phyloP scores from a whole-genome alignment of 2,797 vertebrate species.

The Premnoplex brunnescens region DNA sequence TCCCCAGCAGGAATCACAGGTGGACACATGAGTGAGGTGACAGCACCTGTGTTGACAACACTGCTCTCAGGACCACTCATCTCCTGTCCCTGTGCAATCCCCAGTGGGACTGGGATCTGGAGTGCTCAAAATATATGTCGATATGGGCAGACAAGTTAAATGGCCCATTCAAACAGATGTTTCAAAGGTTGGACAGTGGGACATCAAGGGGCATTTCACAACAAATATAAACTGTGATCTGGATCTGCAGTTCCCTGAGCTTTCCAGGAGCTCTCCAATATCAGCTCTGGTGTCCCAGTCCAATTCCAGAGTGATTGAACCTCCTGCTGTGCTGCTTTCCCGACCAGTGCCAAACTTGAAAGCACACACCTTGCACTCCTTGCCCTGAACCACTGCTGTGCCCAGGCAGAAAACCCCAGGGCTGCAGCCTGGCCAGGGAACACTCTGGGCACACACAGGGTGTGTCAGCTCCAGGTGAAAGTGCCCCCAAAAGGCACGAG shows the following conservation, averaged over 20 bases:
- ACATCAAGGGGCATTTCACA: not conserved
- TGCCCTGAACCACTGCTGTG: not conserved
- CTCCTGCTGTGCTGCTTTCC: not conserved
- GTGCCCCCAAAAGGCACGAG: not conserved
- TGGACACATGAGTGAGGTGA: not conserved
- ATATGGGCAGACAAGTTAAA: not conserved
- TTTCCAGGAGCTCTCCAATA: not conserved
- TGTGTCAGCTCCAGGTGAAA: not conserved
- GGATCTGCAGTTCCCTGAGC: not conserved
- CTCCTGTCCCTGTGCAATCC: not conserved
- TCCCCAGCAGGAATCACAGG: not conserved
- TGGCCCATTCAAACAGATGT: rapidly evolving
- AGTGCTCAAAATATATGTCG: rapidly evolving
- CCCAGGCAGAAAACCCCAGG: not conserved
- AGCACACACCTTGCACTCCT: not conserved
- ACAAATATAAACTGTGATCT: not conserved
- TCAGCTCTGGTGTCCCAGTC: rapidly evolving
- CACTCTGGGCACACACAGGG: rapidly evolving
- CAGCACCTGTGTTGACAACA: not conserved
- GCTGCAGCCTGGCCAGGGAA: not conserved
- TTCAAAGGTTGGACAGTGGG: not conserved
- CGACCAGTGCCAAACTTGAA: not conserved
- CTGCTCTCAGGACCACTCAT: not conserved
- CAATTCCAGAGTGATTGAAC: not conserved
- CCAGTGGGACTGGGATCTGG: not conserved